Evolutionary conservation across 1,140 invertebrate genomes (phyloP).

Genomic region (Aphaenogaster floridana): DNA sequence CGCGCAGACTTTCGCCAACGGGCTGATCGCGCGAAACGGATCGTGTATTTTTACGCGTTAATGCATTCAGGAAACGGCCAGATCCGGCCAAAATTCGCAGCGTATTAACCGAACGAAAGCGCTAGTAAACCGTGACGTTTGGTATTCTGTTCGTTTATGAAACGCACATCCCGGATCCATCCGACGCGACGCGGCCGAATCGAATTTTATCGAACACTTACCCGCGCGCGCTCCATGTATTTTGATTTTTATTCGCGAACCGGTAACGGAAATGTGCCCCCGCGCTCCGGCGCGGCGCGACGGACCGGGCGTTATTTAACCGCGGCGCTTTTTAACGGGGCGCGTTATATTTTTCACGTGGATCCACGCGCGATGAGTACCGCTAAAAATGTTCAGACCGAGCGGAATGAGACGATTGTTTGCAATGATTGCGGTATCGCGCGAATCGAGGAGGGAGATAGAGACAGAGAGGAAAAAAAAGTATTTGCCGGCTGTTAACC

Average conservation of each 20-base stretch:
- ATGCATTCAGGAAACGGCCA: slow-evolving; percentile 30
- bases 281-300: neutral
- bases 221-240: slow-evolving; percentile 34
- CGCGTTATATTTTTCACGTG: slow-evolving; percentile 50
- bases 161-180: slow-evolving; percentile 23
- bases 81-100: slow-evolving; percentile 21
- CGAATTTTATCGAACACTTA: slow-evolving; percentile 58
- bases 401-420: slow-evolving; percentile 47
- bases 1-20: slow-evolving; percentile 8
- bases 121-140: slow-evolving; percentile 37
- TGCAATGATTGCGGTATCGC: slow-evolving; percentile 34
- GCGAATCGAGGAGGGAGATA: neutral
- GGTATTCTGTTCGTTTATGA: slow-evolving; percentile 47
- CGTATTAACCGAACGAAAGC: slow-evolving; percentile 42
- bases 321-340: slow-evolving; percentile 35
- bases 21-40: slow-evolving; percentile 2
- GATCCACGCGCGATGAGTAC: slow-evolving; percentile 5
- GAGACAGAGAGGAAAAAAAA: neutral
- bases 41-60: slow-evolving; percentile 17
- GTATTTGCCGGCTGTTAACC: neutral
- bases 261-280: slow-evolving; percentile 20
- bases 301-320: slow-evolving; percentile 37
- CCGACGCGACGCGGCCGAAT: slow-evolving; percentile 36
- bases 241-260: slow-evolving; percentile 56
- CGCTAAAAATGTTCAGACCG: slow-evolving; percentile 29